A percentile compares a stretch with the other conserved stretches of the same genome.
These are phyloP conservation scores for Anguilla anguilla DNA, from an alignment of 2,797 vertebrate species.

Conservation along the genomic window DNA sequence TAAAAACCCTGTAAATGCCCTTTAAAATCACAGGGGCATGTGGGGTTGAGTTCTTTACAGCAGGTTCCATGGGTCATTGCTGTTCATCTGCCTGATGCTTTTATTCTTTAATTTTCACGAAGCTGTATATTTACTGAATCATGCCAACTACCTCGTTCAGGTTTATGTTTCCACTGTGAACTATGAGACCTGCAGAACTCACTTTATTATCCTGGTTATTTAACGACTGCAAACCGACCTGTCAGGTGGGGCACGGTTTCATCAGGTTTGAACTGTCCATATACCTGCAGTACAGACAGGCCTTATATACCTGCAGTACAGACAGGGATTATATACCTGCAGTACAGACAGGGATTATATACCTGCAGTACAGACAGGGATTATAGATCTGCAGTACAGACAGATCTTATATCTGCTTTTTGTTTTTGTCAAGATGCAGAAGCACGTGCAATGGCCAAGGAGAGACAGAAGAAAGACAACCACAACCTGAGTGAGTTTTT, in stretches of 20 bases:
- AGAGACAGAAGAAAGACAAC: slow-evolving; percentile 99
- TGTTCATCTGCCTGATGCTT: not conserved
- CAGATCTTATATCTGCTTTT: slow-evolving; percentile 35
- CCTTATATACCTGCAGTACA: too few species aligned
- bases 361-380: too few species aligned
- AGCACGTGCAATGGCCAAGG: slow-evolving; percentile 90
- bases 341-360: too few species aligned
- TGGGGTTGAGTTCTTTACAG: not conserved
- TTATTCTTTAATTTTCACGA: not conserved
- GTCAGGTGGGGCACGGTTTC: too few species aligned
- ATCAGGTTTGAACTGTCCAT: too few species aligned
- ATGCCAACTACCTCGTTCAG: too few species aligned
- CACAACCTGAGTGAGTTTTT: slow-evolving; percentile 88
- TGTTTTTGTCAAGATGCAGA: slow-evolving; percentile 83
- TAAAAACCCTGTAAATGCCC: not conserved
- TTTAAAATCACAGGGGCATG: not conserved
- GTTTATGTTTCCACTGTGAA: too few species aligned
- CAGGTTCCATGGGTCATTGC: not conserved
- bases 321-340: too few species aligned
- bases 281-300: too few species aligned
- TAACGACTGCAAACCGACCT: too few species aligned
- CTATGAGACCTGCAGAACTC: too few species aligned
- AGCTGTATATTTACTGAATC: not conserved
- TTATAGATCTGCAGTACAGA: not conserved
- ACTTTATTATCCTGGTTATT: too few species aligned